Percentiles rank a stretch among this genome's conserved stretches.
Conservation (phyloP, 1,140 invertebrate genomes). For the Solen grandis region DNA sequence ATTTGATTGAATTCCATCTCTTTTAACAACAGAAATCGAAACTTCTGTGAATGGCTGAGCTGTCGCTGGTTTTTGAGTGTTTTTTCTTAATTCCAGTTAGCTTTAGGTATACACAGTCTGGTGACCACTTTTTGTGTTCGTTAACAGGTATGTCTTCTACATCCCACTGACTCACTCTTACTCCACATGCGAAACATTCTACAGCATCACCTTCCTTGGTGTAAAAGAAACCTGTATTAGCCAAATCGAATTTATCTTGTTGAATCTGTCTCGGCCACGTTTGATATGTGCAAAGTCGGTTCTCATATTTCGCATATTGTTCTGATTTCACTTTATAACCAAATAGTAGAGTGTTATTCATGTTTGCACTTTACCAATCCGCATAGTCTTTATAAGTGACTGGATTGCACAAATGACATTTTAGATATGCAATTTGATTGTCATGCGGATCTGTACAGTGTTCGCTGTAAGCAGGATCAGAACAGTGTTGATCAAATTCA, state of each 20-base stretch:
- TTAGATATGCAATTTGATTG: too few species aligned
- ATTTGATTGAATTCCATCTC: conserved; percentile 16
- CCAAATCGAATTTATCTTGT: conserved; percentile 16
- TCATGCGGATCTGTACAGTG: too few species aligned
- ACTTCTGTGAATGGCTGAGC: too few species aligned
- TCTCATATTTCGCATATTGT: background rate
- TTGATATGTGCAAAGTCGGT: background rate
- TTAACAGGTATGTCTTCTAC: background rate
- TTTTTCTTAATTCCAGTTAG: background rate
- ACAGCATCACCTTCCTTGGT: conserved; percentile 23
- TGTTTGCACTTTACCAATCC: too few species aligned
- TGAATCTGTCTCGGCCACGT: conserved; percentile 10
- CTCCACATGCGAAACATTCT: conserved; percentile 27
- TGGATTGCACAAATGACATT: too few species aligned
- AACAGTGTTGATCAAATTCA: too few species aligned
- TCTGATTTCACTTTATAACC: background rate
- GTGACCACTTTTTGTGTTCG: conserved; percentile 13
- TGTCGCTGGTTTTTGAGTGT: background rate
- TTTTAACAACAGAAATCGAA: too few species aligned
- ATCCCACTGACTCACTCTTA: conserved; percentile 9
- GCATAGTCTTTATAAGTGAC: too few species aligned
- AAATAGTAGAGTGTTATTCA: background rate
- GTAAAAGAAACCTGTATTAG: conserved; percentile 20
- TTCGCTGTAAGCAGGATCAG: too few species aligned
- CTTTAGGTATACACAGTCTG: conserved; percentile 6